phyloP scores from a whole-genome alignment of 2,113 vertebrate species.

The Tragelaphus imberbis region DNA sequence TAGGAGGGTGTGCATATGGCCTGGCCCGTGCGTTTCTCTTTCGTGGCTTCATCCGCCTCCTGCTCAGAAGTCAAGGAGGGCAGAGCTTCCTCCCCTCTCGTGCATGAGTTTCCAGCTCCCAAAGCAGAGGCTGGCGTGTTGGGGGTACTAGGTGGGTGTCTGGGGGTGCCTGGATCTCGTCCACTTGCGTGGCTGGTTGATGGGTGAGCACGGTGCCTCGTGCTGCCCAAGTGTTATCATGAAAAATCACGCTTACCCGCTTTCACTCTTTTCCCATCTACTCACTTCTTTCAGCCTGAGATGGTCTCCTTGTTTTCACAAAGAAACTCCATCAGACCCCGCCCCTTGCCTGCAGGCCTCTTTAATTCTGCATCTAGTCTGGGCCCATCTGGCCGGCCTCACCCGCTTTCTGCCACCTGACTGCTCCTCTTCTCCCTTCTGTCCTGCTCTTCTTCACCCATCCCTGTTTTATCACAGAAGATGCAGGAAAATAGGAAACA shows the following conservation, averaged over 20 bases:
- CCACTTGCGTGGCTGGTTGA: background rate
- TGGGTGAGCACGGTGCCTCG: background rate
- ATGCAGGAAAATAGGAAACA: background rate
- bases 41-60: background rate
- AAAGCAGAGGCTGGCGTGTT: rapidly evolving
- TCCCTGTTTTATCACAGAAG: too few relatives aligned
- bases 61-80: background rate
- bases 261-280: rapidly evolving
- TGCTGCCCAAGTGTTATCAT: background rate
- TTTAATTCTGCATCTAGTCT: background rate
- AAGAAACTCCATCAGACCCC: background rate
- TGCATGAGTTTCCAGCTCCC: background rate
- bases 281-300: background rate
- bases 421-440: background rate
- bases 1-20: rapidly evolving
- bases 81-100: background rate
- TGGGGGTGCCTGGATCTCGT: background rate
- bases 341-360: rapidly evolving
- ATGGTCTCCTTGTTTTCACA: background rate
- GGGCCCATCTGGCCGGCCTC: rapidly evolving
- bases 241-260: rapidly evolving
- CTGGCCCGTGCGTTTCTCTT: rapidly evolving
- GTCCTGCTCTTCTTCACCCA: background rate
- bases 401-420: rapidly evolving
- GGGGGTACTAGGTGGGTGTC: background rate